Percentiles rank a stretch among this genome's conserved stretches.
phyloP scores from a whole-genome alignment of 2,888 invertebrate genomes.

The Synanthedon andrenaeformis region DNA sequence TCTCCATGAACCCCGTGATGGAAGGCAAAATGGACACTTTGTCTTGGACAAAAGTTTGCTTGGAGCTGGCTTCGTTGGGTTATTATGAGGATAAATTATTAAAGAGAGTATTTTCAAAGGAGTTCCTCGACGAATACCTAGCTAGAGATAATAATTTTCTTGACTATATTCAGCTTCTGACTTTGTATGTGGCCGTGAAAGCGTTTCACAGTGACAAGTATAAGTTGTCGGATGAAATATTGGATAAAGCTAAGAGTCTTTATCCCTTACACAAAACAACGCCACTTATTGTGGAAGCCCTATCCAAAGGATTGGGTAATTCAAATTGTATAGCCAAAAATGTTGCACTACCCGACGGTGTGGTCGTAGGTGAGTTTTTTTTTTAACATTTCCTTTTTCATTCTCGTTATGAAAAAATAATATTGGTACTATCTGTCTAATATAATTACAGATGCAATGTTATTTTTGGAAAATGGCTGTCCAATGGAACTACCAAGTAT shows the following conservation, averaged over 20 bases:
- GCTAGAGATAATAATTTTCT: constrained; percentile 37
- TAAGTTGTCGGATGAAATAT: constrained; percentile 39
- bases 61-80: constrained; percentile 71
- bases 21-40: constrained; percentile 41
- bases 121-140: constrained; percentile 51
- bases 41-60: constrained; percentile 65
- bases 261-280: constrained; percentile 35
- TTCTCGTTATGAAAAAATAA: no score
- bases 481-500: constrained; percentile 26
- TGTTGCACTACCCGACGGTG: constrained; percentile 64
- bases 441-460: constrained; percentile 33
- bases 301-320: constrained; percentile 71
- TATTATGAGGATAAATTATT: constrained; percentile 69
- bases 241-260: constrained; percentile 36
- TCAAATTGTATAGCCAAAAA: constrained; percentile 63
- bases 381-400: background rate
- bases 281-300: constrained; percentile 49
- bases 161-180: constrained; percentile 60
- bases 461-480: constrained; percentile 28
- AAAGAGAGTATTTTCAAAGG: constrained; percentile 56
- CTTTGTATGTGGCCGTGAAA: constrained; percentile 68
- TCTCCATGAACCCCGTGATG: constrained; percentile 47
- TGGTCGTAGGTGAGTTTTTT: constrained; percentile 60
- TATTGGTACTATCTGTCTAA: background rate
- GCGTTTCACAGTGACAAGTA: constrained; percentile 48